A percentile compares a stretch with the other conserved stretches of the same genome.
phyloP scores from a whole-genome alignment of 2,888 invertebrate species.

The Morpho deidamia region DNA sequence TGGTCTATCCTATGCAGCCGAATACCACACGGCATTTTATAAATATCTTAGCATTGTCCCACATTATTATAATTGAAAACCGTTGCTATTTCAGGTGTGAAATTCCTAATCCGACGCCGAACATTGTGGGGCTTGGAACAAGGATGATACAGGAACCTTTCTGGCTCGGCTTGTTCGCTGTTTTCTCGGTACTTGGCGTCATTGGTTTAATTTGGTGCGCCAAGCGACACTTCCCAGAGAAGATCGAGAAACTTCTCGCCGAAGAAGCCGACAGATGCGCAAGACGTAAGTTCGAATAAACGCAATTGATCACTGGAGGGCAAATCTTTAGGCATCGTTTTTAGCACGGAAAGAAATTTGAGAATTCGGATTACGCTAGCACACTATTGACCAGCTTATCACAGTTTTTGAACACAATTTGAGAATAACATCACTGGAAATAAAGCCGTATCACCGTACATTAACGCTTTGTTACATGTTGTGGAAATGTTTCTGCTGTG shows the following conservation, averaged over 20 bases:
- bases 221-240: constrained; percentile 91
- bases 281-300: constrained; percentile 73
- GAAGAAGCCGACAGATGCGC: constrained; percentile 87
- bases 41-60: no score
- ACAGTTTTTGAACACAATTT: constrained; percentile 24
- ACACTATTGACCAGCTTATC: constrained; percentile 33
- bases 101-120: constrained; percentile 78
- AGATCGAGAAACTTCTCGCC: constrained; percentile 88
- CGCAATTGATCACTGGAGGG: constrained; percentile 33
- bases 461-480: constrained; percentile 45
- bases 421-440: constrained; percentile 10
- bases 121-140: constrained; percentile 80
- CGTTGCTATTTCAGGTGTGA: constrained; percentile 80
- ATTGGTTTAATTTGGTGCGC: constrained; percentile 91
- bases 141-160: constrained; percentile 92
- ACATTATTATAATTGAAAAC: no score
- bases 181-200: constrained; percentile 86
- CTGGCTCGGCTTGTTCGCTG: constrained; percentile 92
- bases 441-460: constrained; percentile 24
- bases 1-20: no score
- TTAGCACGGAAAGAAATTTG: constrained; percentile 29
- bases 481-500: constrained; percentile 48
- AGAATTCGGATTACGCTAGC: constrained; percentile 15
- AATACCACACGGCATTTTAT: no score
- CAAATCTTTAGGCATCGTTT: constrained; percentile 49